Evolutionary conservation across 2,797 vertebrate genomes (phyloP), one percentile per base, ranked within the genome.

Genomic region (Naso thynnoides): DNA sequence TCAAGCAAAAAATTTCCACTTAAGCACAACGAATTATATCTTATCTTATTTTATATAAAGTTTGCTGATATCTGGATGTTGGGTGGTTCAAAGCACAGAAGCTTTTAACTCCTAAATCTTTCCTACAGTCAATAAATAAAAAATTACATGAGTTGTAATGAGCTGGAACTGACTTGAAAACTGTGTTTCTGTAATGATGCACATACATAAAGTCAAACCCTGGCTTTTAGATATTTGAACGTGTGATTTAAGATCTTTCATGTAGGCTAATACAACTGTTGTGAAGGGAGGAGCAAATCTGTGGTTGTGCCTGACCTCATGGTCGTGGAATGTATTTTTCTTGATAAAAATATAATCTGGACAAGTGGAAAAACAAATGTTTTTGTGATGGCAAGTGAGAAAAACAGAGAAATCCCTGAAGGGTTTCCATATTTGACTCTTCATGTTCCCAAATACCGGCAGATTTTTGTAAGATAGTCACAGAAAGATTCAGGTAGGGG

Each of bases 311-410:
- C 39, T 62, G 70, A 53, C 64, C 65, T 76, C 70, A 62, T 4
- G 47, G 33, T 15, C 2, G 0, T 19, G 70, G 81, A 83, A 84
- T 85, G 82, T 74, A 44, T 75, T 79, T 49, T 66, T 71, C 61
- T 62, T 56, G 82, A 71, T 84, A 63, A 83, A 88, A 65, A 82
- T 84, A 86, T 57, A 52, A 79, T 85, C 27, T 26, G 45, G 39
- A 68, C 76, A 48, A 74, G 60, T 59, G 61, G 70, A 48, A 79
- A 77, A 81, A 77, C 56, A 81, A 70, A 73, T 61, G 54, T 82
- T 63, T 81, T 89, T 81, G 36, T 69, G 49, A 77, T 84, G 68
- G 74, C 82, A 57, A 58, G 72, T 57, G 59, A 84, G 85, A 50
- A 84, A 82, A 82, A 64, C 36, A 59, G 19, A 26, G 26, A 70